A percentile compares a stretch with the other conserved stretches of the same genome.
Conservation (phyloP, 2,113 vertebrate species). For the Microcebus griseorufus region DNA sequence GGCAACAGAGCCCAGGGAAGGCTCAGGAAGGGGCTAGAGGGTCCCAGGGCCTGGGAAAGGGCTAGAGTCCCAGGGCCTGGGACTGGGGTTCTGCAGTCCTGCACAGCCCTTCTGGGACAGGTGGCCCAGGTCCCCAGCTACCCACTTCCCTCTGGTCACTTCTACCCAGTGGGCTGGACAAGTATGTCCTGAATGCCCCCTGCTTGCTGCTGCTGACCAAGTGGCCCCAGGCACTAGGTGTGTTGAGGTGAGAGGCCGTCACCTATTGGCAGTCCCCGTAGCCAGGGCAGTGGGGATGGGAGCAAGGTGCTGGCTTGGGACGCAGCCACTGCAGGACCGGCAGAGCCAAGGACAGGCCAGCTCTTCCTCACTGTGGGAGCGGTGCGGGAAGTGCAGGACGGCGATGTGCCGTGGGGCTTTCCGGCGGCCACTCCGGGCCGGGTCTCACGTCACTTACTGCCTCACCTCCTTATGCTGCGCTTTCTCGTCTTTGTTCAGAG, state of each 20-base stretch:
- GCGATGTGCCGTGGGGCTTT: background rate
- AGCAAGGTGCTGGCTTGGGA: background rate
- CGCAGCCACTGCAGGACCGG: fast-evolving
- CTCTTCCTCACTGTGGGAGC: background rate
- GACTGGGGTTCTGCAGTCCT: background rate
- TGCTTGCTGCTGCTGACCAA: background rate
- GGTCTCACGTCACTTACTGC: background rate
- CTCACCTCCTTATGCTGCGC: background rate
- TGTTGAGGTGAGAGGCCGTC: background rate
- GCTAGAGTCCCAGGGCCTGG: too few species aligned
- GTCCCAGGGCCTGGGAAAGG: too few species aligned
- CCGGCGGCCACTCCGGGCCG: background rate
- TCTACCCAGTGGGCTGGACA: background rate
- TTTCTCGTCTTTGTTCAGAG: background rate
- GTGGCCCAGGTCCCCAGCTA: too few species aligned
- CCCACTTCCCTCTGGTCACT: background rate
- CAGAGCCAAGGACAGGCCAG: background rate
- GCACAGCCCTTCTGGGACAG: too few species aligned
- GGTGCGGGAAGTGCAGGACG: background rate
- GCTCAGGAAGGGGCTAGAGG: background rate
- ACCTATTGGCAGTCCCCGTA: fast-evolving
- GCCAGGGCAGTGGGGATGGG: background rate
- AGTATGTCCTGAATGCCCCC: background rate
- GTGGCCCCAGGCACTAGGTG: fast-evolving
- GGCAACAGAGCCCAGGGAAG: background rate